phyloP scores from a whole-genome alignment of 2,797 vertebrate species.

The Anguilla obscura region DNA sequence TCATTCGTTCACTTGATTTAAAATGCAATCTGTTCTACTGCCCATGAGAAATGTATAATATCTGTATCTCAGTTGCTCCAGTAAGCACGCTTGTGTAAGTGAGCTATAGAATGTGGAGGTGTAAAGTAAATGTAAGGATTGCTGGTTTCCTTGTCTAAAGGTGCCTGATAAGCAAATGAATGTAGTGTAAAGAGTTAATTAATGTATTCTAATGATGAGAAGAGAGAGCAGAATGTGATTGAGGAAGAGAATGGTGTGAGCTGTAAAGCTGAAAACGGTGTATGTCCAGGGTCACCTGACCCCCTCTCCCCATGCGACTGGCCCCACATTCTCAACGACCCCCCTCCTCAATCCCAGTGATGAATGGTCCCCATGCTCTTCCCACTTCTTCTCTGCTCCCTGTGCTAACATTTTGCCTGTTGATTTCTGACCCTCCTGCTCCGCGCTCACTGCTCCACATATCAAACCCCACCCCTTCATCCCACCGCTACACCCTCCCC shows the following conservation, averaged over 20 bases:
- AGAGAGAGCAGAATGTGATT: neutral
- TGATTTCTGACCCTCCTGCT: neutral
- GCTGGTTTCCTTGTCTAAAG: neutral
- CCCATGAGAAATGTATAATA: neutral
- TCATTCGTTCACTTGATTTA: neutral
- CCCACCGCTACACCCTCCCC: neutral
- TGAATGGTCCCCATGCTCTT: neutral
- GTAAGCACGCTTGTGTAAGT: neutral
- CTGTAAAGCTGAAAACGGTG: neutral
- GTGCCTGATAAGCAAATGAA: neutral
- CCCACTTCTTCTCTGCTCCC: neutral
- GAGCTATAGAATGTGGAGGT: neutral
- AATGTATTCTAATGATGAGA: neutral
- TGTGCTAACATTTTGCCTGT: neutral
- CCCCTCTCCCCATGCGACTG: neutral
- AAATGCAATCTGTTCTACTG: neutral
- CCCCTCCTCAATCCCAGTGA: neutral
- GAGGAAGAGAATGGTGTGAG: neutral
- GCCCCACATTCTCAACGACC: neutral
- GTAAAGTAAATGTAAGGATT: neutral
- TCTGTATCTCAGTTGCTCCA: neutral
- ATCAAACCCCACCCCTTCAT: neutral
- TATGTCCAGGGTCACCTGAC: neutral
- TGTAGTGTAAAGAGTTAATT: neutral
- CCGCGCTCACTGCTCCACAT: neutral